phyloP scores from a whole-genome alignment of 2,797 vertebrate species.

The Myotis myotis region DNA sequence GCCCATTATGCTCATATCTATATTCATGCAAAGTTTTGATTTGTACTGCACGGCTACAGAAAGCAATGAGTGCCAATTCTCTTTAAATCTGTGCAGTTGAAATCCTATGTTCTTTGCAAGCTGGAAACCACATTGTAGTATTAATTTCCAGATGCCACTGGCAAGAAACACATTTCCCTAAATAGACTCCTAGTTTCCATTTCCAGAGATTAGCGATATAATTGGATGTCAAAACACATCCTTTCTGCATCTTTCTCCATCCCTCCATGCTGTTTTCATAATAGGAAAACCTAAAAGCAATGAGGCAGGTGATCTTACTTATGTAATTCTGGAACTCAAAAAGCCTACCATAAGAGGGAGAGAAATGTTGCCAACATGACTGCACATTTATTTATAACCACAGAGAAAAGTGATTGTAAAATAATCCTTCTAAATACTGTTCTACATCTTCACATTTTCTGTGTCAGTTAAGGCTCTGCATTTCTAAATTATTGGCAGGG shows the following conservation, averaged over 20 bases:
- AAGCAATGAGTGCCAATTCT: neutral
- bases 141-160: conserved; percentile 74
- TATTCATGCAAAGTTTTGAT: neutral
- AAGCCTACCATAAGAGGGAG: neutral
- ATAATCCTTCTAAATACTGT: neutral
- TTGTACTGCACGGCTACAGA: neutral
- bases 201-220: conserved; percentile 60
- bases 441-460: neutral
- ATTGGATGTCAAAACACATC: conserved; percentile 61
- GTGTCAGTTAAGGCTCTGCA: neutral
- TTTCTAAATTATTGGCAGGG: neutral
- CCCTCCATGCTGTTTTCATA: conserved; percentile 50
- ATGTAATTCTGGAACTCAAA: neutral
- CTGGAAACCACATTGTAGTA: conserved; percentile 61
- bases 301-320: neutral
- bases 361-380: neutral
- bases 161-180: conserved; percentile 57
- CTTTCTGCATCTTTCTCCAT: neutral
- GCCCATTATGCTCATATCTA: neutral
- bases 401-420: neutral
- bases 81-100: conserved; percentile 42
- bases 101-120: conserved; percentile 50
- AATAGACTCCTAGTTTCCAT: conserved; percentile 63
- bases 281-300: conserved; percentile 18
- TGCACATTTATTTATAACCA: conserved; percentile 3